A percentile compares a stretch with the other conserved stretches of the same genome.
Conservation (phyloP, 2,113 vertebrate species). For the Spheniscus mendiculus region DNA sequence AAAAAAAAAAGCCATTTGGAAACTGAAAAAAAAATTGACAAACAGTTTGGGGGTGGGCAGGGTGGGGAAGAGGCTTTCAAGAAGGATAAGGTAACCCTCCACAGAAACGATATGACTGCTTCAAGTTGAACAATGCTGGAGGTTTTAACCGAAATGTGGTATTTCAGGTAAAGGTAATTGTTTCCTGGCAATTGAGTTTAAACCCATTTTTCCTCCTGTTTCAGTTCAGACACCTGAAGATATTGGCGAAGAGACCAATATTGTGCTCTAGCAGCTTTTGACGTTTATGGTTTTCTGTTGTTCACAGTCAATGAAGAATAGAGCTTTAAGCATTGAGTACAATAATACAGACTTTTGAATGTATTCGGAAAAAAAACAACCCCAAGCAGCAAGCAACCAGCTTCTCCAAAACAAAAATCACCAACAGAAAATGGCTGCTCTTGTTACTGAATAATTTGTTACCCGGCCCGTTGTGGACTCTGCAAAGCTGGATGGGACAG, state of each 20-base stretch:
- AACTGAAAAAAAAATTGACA: background rate
- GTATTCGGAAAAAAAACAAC: background rate
- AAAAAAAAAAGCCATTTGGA: background rate
- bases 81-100: background rate
- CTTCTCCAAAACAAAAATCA: background rate
- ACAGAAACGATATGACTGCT: background rate
- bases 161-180: background rate
- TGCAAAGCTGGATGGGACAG: background rate
- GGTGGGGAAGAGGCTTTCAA: background rate
- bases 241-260: background rate
- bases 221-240: background rate
- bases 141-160: background rate
- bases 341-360: background rate
- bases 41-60: background rate
- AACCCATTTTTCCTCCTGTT: background rate
- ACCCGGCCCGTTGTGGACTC: background rate
- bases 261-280: background rate
- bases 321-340: background rate
- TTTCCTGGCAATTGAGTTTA: background rate
- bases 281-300: background rate
- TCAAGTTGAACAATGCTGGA: background rate
- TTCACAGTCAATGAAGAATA: background rate
- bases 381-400: background rate
- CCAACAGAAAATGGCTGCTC: background rate
- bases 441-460: background rate